phyloP scores from a whole-genome alignment of 2,888 invertebrate species.

The Lampropteryx suffumata region DNA sequence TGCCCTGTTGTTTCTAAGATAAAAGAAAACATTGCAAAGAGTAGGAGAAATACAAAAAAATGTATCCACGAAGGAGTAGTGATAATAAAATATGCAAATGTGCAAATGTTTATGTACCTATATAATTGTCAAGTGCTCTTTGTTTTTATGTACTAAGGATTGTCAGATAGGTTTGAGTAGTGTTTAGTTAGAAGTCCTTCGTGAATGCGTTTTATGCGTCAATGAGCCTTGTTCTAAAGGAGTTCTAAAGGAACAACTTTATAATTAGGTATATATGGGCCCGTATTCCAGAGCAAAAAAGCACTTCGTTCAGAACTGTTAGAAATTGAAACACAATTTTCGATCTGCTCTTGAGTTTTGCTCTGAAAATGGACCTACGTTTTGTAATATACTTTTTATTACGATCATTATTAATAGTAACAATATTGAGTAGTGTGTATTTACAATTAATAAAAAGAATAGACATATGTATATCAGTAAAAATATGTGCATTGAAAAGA shows the following conservation, averaged over 20 bases:
- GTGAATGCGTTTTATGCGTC: conserved; percentile 33
- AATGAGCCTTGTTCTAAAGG: background rate
- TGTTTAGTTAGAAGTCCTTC: conserved; percentile 33
- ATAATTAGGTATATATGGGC: too few relatives aligned
- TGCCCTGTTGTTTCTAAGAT: conserved; percentile 51
- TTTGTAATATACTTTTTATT: too few relatives aligned
- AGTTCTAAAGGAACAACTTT: conserved; percentile 28
- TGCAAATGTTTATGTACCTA: background rate
- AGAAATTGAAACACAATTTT: too few relatives aligned
- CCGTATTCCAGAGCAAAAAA: too few relatives aligned
- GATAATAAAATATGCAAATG: too few relatives aligned
- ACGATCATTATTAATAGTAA: conserved; percentile 9
- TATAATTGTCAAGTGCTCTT: too few relatives aligned
- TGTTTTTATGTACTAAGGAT: too few relatives aligned
- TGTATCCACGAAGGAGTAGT: conserved; percentile 42
- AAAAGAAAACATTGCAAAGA: conserved; percentile 82
- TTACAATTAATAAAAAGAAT: conserved; percentile 24
- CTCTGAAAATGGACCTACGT: too few relatives aligned
- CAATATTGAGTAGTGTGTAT: conserved; percentile 20
- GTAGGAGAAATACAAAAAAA: conserved; percentile 45
- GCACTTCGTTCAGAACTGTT: too few relatives aligned
- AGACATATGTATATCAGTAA: conserved; percentile 33
- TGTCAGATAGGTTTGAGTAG: too few relatives aligned
- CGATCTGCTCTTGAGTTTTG: too few relatives aligned
- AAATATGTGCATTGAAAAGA: conserved; percentile 33